Evolutionary conservation across 2,888 invertebrate species (phyloP), one percentile per base, ranked within the genome.

Genomic region (Aspidapion aeneum): DNA sequence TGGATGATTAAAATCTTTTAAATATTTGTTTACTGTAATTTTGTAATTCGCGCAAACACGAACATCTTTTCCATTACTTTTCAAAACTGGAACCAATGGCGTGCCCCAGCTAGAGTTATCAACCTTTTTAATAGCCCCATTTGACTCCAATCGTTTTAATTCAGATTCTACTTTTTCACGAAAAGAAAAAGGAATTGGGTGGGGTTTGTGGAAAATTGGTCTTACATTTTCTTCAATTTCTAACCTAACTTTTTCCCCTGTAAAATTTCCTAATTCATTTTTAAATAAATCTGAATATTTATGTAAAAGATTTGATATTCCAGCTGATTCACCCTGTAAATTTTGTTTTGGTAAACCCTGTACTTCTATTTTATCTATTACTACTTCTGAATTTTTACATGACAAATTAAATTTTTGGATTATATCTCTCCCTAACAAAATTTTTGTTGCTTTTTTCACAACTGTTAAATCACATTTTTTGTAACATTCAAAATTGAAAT

Each of bases 31-130:
- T 1, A 73, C 56, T 1, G 73, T 72, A 0, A 72, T 62, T 62
- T 71, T 72, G 58, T 72, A 72, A 60, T 72, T 70, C 16, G 64
- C 69, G 21, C 69, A 71, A 17, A 65, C 60, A 49, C 62, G 51
- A 51, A 64, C 48, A 50, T 62, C 67, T 67, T 21, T 55, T 7
- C 63, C 63, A 60, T 63, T 63, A 1, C 60, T 9, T 18, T 63
- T 63, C 1, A 57, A n/a, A 1, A 61, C 61, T 3, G 48, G 49
- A 19, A 56, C 56, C 9, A 56, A 21, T n/a, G 61, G 55, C 35
- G 62, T 62, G 21, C 57, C 62, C 57, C 57, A 57, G 55, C 50
- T 60, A 12, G 60, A n/a, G n/a, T n/a, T 18, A 55, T n/a, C n/a
- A n/a, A 56, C 21, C 21, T 56, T 56, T 18, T 12, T 17, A 56